phyloP scores from a whole-genome alignment of 2,113 vertebrate species.

The Phalacrocorax carbo region DNA sequence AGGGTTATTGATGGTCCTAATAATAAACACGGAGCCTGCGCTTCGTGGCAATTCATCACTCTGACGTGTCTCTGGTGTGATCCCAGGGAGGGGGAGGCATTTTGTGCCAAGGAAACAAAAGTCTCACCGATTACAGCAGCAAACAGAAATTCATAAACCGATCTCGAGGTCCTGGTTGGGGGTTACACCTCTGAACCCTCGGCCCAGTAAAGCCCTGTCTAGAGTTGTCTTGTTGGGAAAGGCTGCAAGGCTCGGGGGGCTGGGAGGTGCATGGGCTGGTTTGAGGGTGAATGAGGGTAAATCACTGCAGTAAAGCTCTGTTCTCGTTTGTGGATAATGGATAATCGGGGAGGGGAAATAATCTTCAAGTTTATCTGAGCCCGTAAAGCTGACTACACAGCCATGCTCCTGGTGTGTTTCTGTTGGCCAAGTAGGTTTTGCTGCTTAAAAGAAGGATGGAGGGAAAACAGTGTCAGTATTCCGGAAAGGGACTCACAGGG shows the following conservation, averaged over 20 bases:
- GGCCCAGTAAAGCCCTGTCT: neutral
- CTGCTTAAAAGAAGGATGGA: neutral
- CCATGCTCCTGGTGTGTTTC: neutral
- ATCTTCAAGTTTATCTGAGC: neutral
- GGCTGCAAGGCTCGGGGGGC: neutral
- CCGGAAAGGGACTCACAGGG: neutral
- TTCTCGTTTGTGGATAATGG: neutral
- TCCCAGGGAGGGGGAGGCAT: neutral
- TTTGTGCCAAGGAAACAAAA: neutral
- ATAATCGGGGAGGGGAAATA: neutral
- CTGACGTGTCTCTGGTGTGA: neutral
- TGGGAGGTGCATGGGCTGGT: neutral
- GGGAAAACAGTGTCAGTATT: neutral
- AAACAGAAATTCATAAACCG: neutral
- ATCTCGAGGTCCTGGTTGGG: neutral
- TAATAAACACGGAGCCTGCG: neutral
- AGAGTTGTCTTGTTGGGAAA: neutral
- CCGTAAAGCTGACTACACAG: neutral
- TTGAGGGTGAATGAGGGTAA: neutral
- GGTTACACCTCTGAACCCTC: neutral
- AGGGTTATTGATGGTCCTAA: conserved; percentile 19
- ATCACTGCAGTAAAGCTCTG: neutral
- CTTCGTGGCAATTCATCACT: neutral
- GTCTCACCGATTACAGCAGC: neutral
- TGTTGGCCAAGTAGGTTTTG: neutral